phyloP scores from a whole-genome alignment of 2,113 vertebrate genomes.

The Leucoraja erinaceus region DNA sequence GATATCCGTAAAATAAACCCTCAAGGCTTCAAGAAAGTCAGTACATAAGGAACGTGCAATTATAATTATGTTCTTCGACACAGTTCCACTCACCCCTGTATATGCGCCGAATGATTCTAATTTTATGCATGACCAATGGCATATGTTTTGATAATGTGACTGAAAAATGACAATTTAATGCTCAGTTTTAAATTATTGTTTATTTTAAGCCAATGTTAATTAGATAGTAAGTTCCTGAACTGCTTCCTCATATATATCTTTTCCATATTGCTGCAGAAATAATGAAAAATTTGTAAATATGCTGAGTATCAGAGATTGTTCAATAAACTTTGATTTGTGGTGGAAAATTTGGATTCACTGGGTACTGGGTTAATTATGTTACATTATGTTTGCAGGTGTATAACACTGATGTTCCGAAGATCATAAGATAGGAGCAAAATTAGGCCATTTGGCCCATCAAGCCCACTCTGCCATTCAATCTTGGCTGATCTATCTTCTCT shows the following conservation, averaged over 20 bases:
- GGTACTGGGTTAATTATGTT: not conserved
- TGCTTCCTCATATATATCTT: not conserved
- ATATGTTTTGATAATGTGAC: not conserved
- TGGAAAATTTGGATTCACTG: not conserved
- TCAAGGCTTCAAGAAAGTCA: not conserved
- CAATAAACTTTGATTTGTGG: not conserved
- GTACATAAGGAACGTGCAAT: not conserved
- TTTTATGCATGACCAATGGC: not conserved
- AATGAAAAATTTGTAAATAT: not conserved
- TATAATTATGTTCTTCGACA: not conserved
- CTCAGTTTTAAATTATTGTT: not conserved
- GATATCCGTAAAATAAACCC: not conserved
- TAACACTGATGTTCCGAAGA: too few species aligned
- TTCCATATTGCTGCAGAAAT: not conserved
- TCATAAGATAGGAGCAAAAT: too few species aligned
- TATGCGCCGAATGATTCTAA: not conserved
- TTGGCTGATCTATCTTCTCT: too few species aligned
- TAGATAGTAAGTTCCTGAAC: not conserved
- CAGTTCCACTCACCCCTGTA: not conserved
- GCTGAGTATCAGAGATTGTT: not conserved
- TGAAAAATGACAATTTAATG: not conserved
- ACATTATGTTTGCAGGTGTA: not conserved
- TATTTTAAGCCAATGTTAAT: not conserved
- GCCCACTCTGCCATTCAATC: too few species aligned
- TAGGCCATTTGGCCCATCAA: too few species aligned